These are phyloP conservation scores for Phania funesta DNA, from an alignment of 2,888 invertebrate genomes.

Conservation along the genomic window DNA sequence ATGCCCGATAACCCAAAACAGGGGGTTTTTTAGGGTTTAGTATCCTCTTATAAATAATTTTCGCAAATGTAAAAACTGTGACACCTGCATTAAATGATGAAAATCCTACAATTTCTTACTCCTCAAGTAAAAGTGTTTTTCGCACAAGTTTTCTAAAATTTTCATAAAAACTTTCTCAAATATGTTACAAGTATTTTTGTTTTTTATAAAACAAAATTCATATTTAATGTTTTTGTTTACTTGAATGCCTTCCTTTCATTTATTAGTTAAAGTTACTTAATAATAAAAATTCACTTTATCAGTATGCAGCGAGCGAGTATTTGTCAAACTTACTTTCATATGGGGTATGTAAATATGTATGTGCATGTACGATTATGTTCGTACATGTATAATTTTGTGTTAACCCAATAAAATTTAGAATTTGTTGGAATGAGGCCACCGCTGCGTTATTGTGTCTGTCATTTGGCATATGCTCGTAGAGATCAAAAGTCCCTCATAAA, in stretches of 20 bases:
- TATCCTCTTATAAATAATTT: no score
- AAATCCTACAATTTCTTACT: no score
- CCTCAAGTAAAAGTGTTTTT: no score
- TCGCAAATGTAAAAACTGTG: no score
- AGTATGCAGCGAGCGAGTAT: no score
- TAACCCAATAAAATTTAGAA: conserved; percentile 17
- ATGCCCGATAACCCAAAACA: no score
- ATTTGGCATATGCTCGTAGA: background rate
- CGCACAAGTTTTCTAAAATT: no score
- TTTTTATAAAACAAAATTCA: background rate
- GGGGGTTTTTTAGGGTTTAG: no score
- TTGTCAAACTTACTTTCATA: no score
- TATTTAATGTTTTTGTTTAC: background rate
- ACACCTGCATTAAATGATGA: no score
- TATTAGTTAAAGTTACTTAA: conserved; percentile 27
- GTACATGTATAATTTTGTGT: background rate
- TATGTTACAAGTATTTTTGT: background rate
- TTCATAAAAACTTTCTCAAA: no score
- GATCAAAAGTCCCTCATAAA: conserved; percentile 35
- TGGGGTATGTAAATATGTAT: no score
- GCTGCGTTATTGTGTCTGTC: background rate
- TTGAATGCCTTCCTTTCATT: conserved; percentile 10
- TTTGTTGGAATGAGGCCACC: conserved; percentile 11
- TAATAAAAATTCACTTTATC: conserved; percentile 23
- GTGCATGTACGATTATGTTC: background rate